Evolutionary conservation across 2,113 vertebrate species (phyloP).

Genomic region (Tetrao urogallus): DNA sequence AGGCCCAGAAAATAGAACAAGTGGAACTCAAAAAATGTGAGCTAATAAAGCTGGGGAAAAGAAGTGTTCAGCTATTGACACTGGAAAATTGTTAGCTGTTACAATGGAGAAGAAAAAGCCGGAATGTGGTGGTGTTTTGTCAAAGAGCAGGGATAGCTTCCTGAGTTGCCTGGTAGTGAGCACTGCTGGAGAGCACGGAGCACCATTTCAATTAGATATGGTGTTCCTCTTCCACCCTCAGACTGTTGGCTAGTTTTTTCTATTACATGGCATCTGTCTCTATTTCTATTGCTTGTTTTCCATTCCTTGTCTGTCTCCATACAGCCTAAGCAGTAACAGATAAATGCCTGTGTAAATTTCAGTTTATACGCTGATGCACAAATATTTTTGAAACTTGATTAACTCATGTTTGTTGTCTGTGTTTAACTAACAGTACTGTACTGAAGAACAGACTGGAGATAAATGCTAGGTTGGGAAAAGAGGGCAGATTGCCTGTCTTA

Average conservation of each 20-base stretch:
- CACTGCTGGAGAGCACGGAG: not conserved
- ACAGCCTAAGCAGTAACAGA: not conserved
- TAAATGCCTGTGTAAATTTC: not conserved
- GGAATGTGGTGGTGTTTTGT: not conserved
- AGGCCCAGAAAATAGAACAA: not conserved
- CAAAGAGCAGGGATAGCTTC: not conserved
- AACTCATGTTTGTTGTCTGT: not conserved
- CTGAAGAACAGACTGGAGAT: not conserved
- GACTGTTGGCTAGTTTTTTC: conserved; percentile 30
- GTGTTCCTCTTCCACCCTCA: not conserved
- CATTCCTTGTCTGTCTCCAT: not conserved
- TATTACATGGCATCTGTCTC: not conserved
- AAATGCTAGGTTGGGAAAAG: conserved; percentile 5
- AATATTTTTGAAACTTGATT: not conserved
- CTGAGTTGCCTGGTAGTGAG: not conserved
- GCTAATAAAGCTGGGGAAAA: not conserved
- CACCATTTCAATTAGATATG: conserved; percentile 29
- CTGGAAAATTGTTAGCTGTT: conserved; percentile 22
- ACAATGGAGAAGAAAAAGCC: not conserved
- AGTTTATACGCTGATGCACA: not conserved
- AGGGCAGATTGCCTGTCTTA: not conserved
- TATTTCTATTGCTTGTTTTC: not conserved
- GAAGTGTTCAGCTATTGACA: conserved; percentile 19
- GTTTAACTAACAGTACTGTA: not conserved
- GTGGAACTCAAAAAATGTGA: not conserved